Evolutionary conservation across 2,888 invertebrate genomes (phyloP), one percentile per base, ranked within the genome.

Genomic region (Microplitis deprimator): DNA sequence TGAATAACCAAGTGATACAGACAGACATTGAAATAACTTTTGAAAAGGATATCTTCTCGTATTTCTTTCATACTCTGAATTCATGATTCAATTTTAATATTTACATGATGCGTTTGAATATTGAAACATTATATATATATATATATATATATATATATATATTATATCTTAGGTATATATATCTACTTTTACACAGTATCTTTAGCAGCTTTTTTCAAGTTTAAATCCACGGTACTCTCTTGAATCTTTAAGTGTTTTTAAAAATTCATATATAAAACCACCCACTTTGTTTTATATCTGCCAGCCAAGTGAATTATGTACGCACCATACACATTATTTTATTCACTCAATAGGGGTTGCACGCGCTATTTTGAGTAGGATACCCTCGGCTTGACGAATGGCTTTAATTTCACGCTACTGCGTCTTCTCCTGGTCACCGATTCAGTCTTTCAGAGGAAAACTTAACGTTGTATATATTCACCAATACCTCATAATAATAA

Each of bases 341-440:
- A 74, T 77, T 74, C 59, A 73, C 61, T 68, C 74, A 29, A 50
- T 39, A 68, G 29, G 73, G 68, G 73, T 77, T 13, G 73, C 68
- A 73, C 73, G 64, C 68, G 77, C 38, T 39, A 50, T 59, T 40
- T 62, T 80, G 80, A 79, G 81, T 81, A 79, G 80, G 79, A 78
- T 78, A 81, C 82, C 81, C 78, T 83, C 82, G 81, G 77, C 80
- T 80, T 81, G 83, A 84, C 81, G 82, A 84, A 85, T 84, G 83
- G 83, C 82, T 83, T 83, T 82, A 83, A 86, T 84, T 83, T 82
- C 82, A 82, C 83, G 79, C 82, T 82, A 80, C 79, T 65, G 59
- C 69, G 61, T 62, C 67, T 73, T 79, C 68, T 73, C 79, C 80
- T 75, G 80, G 80, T 79, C 80, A 79, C 80, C 70, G 77, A 81